A percentile compares a stretch with the other conserved stretches of the same genome.
phyloP scores from a whole-genome alignment of 2,888 invertebrate genomes.

The Acleris holmiana region DNA sequence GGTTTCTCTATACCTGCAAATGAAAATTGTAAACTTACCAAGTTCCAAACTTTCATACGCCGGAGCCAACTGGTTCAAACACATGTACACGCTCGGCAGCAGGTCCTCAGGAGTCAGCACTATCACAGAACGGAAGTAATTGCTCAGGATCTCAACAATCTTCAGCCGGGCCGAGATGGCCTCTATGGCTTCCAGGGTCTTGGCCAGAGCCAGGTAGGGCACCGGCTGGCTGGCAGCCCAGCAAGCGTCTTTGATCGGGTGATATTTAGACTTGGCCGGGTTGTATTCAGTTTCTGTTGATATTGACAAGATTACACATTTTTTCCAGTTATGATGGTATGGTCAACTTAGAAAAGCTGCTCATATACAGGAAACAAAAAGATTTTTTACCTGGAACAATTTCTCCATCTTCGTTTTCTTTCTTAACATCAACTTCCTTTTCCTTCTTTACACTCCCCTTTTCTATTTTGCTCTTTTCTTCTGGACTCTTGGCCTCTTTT shows the following conservation, averaged over 20 bases:
- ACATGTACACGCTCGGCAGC: conserved; percentile 95
- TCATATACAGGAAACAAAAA: too few relatives aligned
- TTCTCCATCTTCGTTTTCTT: conserved; percentile 33
- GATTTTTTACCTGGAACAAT: conserved; percentile 53
- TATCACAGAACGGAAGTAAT: conserved; percentile 95
- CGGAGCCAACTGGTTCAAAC: conserved; percentile 97
- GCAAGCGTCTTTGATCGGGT: conserved; percentile 92
- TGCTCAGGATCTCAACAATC: conserved; percentile 95
- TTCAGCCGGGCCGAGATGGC: conserved; percentile 92
- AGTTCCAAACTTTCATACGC: conserved; percentile 90
- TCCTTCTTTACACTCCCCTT: conserved; percentile 12
- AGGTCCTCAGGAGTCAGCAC: conserved; percentile 95
- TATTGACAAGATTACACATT: background rate
- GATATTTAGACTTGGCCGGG: conserved; percentile 89
- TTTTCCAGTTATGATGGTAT: background rate
- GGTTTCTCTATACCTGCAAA: background rate
- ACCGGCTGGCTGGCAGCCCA: conserved; percentile 91
- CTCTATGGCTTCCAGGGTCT: conserved; percentile 96
- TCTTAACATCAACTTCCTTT: conserved; percentile 37
- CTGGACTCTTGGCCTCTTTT: conserved; percentile 39
- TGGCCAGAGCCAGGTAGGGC: conserved; percentile 96
- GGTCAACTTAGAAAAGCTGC: too few relatives aligned
- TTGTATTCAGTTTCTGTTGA: conserved; percentile 82
- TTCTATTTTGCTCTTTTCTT: conserved; percentile 18
- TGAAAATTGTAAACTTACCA: conserved; percentile 78